Base-by-base conservation (phyloP, 1,140 invertebrate species). In the Bombyx mandarina region DNA sequence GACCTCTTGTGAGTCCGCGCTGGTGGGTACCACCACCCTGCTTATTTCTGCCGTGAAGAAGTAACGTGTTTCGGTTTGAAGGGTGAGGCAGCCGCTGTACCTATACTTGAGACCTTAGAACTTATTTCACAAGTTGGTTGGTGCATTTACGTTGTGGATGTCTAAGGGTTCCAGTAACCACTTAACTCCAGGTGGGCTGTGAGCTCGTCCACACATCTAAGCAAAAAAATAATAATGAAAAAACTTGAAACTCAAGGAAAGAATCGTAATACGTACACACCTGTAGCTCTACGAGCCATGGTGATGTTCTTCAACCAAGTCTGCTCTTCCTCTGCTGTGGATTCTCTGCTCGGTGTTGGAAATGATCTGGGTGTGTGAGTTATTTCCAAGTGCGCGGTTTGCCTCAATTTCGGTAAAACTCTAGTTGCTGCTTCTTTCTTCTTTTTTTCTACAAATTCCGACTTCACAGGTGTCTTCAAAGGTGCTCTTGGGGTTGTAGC, bases 231-330 rank as follows among this genome's bases (percentile, higher is more conserved):
- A n/a, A n/a, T n/a, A n/a, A n/a, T n/a, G n/a, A n/a, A n/a, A 35
- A 35, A 35, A 35, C 26, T 26, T 26, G 26, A 12, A 51, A 22
- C 12, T 4, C n/a, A 51, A 51, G 8, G 22, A n/a, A 51, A 43
- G n/a, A 12, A 54, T 45, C 8, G 10, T 54, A 54, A 18, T 44
- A n/a, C 18, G 8, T 47, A 50, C 44, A 43, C 65, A 75, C 95
- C 94, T 56, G 89, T 90, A 52, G 90, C 91, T 74, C 91, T 88
- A 71, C 93, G 89, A 9, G 93, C 93, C 77, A 94, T 91, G 4
- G 91, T 92, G 79, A 96, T 92, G 77, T 96, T 96, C 49, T 90
- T 89, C 8, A 97, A 77, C 94, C 94, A 97, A 89, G 94, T 92
- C 71, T 94, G 89, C 86, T 97, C 96, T 71, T 94, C 91, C 2